phyloP scores from a whole-genome alignment of 2,113 vertebrate species.

The Rostratula benghalensis region DNA sequence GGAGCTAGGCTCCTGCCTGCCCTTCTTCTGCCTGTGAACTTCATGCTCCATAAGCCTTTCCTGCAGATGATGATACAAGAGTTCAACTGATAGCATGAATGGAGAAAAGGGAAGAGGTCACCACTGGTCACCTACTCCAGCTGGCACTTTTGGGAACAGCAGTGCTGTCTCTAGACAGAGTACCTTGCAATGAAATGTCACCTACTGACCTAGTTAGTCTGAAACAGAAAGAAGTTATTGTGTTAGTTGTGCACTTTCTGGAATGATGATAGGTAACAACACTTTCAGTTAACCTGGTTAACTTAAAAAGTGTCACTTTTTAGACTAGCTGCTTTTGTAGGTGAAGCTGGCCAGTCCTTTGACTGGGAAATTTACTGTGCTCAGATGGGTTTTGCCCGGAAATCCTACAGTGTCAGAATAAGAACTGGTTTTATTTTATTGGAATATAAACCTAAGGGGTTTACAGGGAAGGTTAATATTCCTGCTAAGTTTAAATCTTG shows the following conservation, averaged over 20 bases:
- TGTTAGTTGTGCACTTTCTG: not conserved
- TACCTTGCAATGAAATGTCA: not conserved
- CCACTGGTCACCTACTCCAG: not conserved
- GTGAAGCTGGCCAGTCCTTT: not conserved
- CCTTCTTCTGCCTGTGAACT: not conserved
- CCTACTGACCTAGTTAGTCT: rapidly evolving
- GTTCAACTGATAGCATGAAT: not conserved
- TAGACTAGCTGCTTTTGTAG: not conserved
- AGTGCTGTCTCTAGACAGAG: not conserved
- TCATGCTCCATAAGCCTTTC: not conserved
- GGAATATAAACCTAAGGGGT: not conserved
- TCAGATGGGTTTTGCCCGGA: not conserved
- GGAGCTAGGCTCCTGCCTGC: not conserved
- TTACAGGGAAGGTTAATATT: not conserved
- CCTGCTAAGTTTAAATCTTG: not conserved
- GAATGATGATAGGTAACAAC: not conserved
- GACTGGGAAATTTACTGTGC: not conserved
- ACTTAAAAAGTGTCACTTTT: not conserved
- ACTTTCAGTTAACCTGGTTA: not conserved
- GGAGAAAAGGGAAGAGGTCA: not conserved
- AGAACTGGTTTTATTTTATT: not conserved
- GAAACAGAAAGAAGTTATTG: not conserved
- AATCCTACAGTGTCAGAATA: not conserved
- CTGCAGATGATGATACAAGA: not conserved
- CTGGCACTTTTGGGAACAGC: not conserved